Evolutionary conservation across 2,113 vertebrate genomes (phyloP).

Genomic region (Hippocampus mohnikei): DNA sequence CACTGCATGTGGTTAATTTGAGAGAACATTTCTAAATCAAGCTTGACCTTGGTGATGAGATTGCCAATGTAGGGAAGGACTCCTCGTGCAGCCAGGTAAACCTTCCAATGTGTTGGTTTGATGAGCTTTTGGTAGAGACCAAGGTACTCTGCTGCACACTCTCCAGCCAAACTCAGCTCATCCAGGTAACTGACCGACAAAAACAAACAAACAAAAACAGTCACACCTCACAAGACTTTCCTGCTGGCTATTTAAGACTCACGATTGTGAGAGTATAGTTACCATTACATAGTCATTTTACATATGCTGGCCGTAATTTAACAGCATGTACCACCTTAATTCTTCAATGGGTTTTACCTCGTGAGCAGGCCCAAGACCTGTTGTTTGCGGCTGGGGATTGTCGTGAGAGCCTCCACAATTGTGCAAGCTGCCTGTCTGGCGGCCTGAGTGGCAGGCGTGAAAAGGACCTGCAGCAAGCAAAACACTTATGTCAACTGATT

Average conservation of each 20-base stretch:
- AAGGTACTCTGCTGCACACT: constrained; percentile 94
- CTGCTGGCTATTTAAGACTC: neutral
- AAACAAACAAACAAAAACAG: neutral
- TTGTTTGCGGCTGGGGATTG: constrained; percentile 94
- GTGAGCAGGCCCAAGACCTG: constrained; percentile 96
- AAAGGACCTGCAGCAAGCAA: constrained; percentile 81
- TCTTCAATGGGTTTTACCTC: constrained; percentile 71
- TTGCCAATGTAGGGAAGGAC: constrained; percentile 95
- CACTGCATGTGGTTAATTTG: neutral
- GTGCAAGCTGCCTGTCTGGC: constrained; percentile 95
- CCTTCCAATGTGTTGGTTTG: constrained; percentile 94
- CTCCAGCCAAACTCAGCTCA: constrained; percentile 90
- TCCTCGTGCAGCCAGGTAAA: constrained; percentile 92
- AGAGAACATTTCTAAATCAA: neutral
- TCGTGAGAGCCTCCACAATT: constrained; percentile 93
- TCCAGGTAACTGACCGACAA: constrained; percentile 85
- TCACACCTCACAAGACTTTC: neutral
- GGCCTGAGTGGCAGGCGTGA: constrained; percentile 95
- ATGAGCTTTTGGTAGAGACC: constrained; percentile 96
- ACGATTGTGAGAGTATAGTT: neutral
- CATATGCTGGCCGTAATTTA: neutral
- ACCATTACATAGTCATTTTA: neutral
- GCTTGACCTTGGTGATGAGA: constrained; percentile 92
- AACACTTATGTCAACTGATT: neutral
- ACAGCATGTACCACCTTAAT: neutral